These are phyloP conservation scores for Pseudocheirus occidentalis DNA, from an alignment of 2,797 vertebrate genomes.

Conservation along the genomic window DNA sequence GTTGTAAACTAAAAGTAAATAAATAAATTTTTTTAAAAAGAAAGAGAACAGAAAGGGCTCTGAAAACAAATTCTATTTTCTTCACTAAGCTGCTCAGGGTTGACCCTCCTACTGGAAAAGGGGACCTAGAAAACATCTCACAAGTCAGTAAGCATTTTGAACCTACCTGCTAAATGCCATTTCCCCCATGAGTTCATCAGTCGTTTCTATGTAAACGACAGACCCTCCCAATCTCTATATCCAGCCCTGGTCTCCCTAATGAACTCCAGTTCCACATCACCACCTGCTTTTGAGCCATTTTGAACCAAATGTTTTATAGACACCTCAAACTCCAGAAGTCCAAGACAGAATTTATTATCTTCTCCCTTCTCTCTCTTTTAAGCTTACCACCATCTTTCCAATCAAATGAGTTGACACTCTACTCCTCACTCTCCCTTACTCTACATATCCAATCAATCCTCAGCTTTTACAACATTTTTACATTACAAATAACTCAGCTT, in stretches of 20 bases:
- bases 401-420: background rate
- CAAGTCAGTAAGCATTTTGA: background rate
- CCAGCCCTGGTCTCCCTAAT: background rate
- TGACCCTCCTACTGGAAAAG: background rate
- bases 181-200: background rate
- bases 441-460: background rate
- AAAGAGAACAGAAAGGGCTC: background rate
- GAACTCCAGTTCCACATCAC: background rate
- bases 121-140: background rate
- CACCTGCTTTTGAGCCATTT: background rate
- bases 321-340: background rate
- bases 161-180: background rate
- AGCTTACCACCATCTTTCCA: background rate
- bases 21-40: too few species aligned
- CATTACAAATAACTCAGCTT: background rate
- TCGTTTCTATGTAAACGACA: background rate
- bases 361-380: background rate
- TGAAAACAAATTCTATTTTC: background rate
- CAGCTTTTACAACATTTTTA: background rate
- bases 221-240: too few species aligned
- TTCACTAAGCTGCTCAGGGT: background rate
- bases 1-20: too few species aligned
- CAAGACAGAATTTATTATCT: background rate
- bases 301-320: background rate
- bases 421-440: background rate